Evolutionary conservation across 2,888 invertebrate species (phyloP).

Genomic region (Iselma pallidipennis): DNA sequence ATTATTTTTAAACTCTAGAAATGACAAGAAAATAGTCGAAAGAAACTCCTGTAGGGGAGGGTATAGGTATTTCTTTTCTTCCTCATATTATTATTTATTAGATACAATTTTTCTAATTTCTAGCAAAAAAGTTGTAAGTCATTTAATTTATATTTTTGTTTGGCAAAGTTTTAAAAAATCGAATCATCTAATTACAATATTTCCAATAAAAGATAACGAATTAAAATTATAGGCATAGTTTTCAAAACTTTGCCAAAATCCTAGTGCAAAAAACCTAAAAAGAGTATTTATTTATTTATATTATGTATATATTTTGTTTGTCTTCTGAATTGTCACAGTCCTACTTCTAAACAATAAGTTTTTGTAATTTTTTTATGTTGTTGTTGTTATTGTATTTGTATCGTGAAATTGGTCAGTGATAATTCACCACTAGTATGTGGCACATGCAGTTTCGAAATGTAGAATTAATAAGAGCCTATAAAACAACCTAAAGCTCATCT

Average conservation of each 20-base stretch:
- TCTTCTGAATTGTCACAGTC: slow-evolving; percentile 8
- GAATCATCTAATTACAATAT: too few species aligned
- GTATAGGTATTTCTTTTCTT: neutral
- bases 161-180: slow-evolving; percentile 5
- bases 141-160: slow-evolving; percentile 6
- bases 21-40: slow-evolving; percentile 22
- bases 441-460: slow-evolving; percentile 42
- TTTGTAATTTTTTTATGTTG: neutral
- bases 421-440: slow-evolving; percentile 37
- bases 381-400: slow-evolving; percentile 31
- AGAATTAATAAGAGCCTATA: slow-evolving; percentile 34
- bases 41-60: slow-evolving; percentile 15
- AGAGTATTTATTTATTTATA: neutral
- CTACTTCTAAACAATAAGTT: slow-evolving; percentile 44
- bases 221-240: too few species aligned
- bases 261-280: slow-evolving; percentile 24
- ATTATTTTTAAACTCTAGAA: slow-evolving; percentile 14
- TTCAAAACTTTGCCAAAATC: slow-evolving; percentile 11
- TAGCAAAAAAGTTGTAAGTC: slow-evolving; percentile 17
- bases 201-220: too few species aligned
- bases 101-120: neutral
- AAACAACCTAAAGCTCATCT: too few species aligned
- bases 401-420: slow-evolving; percentile 52
- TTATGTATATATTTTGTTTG: neutral
- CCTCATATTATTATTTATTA: too few species aligned